phyloP scores from a whole-genome alignment of 2,888 invertebrate genomes.

The Luffia ferchaultella region DNA sequence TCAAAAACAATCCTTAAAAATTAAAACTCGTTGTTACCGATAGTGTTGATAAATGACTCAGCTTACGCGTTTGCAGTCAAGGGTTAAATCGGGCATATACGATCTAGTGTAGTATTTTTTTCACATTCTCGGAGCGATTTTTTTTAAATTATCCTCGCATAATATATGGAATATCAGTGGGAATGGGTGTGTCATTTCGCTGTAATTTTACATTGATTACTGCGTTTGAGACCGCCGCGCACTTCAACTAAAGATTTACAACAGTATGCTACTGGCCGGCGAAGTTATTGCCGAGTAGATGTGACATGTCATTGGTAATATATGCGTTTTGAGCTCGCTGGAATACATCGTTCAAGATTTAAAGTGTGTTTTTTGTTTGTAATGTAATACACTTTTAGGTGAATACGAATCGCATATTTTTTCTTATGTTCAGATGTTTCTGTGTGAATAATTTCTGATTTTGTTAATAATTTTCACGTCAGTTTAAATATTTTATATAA shows the following conservation, averaged over 20 bases:
- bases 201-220: slow-evolving; percentile 56
- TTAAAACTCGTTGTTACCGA: slow-evolving; percentile 27
- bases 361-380: too few species aligned
- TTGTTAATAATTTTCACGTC: too few species aligned
- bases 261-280: slow-evolving; percentile 32
- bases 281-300: slow-evolving; percentile 19
- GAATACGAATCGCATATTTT: too few species aligned
- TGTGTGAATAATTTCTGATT: too few species aligned
- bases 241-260: slow-evolving; percentile 44
- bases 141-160: slow-evolving; percentile 21
- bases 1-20: too few species aligned
- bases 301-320: slow-evolving; percentile 3
- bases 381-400: too few species aligned
- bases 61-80: slow-evolving; percentile 49
- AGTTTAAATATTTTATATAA: too few species aligned
- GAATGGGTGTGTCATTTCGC: slow-evolving; percentile 30
- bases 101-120: slow-evolving; percentile 49
- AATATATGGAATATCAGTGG: slow-evolving; percentile 12
- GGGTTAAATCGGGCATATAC: slow-evolving; percentile 48
- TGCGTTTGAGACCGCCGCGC: slow-evolving; percentile 34
- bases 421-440: too few species aligned
- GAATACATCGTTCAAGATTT: too few species aligned
- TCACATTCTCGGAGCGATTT: slow-evolving; percentile 37
- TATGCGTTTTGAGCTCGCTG: slow-evolving; percentile 6
- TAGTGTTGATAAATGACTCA: slow-evolving; percentile 52